Base-by-base conservation (phyloP, 2,888 invertebrate species). In the Nesidiocoris tenuis region DNA sequence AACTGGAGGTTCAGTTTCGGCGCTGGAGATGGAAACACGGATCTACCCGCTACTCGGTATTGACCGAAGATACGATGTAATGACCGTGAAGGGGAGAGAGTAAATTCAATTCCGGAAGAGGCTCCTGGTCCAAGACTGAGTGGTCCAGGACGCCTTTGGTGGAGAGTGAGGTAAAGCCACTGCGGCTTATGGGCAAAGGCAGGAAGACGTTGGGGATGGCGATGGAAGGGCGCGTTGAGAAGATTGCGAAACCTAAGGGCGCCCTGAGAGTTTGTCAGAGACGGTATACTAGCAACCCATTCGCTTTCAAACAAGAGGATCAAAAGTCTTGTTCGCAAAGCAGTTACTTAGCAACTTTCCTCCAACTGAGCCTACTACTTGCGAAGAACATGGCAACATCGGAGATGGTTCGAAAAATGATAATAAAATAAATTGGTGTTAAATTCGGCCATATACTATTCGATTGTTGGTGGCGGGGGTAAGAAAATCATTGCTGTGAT, bases 51-150 rank as follows among this genome's bases (percentile, higher is more conserved):
- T 3, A 7, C 54, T 39, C 17, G 65, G 65, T 65, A 65, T 65
- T 65, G 65, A 65, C 65, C 65, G 65, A 39, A 65, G 65, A 65
- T 65, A 18, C 39, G 65, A 65, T 65, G 39, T 65, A 65, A 65
- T 65, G 65, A 65, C 65, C 65, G 65, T 65, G 39, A 65, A 39
- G 65, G 65, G 65, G 19, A 19, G 23, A 65, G 23, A 65, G 65
- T 65, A 65, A 65, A 65, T 65, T 65, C 25, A 65, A 65, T 25
- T 65, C 65, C 65, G 23, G 39, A 39, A 39, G 39, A 39, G 39
- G 39, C 39, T 39, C 39, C 39, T 39, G 39, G 5, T 7, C 39
- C 39, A 39, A 39, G 39, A 39, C 5, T 7, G 39, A 39, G 39
- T 7, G 39, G 39, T 39, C 5, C 12, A 39, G 39, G 39, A 39